These are phyloP conservation scores for Bambusicola thoracicus DNA, from an alignment of 2,113 vertebrate genomes.

Conservation along the genomic window DNA sequence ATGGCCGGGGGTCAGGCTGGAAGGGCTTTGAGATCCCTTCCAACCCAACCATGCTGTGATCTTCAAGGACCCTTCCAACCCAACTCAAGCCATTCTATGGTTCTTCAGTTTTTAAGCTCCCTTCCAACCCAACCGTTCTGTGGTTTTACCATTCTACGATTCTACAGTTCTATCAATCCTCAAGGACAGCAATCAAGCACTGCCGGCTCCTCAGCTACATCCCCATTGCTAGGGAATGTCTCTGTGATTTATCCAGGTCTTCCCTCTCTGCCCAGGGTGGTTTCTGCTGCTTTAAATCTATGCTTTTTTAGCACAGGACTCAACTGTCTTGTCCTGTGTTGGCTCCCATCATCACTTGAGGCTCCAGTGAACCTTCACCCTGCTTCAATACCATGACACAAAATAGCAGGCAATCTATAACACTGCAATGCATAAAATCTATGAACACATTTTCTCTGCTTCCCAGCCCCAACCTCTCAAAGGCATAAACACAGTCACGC, in stretches of 20 bases:
- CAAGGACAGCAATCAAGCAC: accelerated
- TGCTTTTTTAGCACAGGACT: neutral
- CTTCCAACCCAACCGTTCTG: neutral
- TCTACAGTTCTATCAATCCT: neutral
- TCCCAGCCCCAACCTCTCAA: neutral
- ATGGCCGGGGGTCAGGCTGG: neutral
- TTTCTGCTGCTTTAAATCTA: neutral
- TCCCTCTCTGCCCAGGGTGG: neutral
- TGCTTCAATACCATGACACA: neutral
- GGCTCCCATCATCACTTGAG: no score
- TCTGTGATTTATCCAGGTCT: neutral
- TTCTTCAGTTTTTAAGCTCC: neutral
- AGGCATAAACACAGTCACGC: accelerated
- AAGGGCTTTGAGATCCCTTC: neutral
- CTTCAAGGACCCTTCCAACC: neutral
- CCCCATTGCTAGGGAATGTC: neutral
- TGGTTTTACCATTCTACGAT: neutral
- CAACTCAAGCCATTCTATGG: no score
- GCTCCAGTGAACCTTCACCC: neutral
- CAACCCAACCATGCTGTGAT: neutral
- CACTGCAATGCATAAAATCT: accelerated
- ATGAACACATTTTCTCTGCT: neutral
- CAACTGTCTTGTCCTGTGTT: neutral
- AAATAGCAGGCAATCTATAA: neutral
- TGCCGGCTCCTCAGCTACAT: neutral